Base-by-base conservation (phyloP, 35 echinoderm and acorn worm species). In the Diadema setosum region DNA sequence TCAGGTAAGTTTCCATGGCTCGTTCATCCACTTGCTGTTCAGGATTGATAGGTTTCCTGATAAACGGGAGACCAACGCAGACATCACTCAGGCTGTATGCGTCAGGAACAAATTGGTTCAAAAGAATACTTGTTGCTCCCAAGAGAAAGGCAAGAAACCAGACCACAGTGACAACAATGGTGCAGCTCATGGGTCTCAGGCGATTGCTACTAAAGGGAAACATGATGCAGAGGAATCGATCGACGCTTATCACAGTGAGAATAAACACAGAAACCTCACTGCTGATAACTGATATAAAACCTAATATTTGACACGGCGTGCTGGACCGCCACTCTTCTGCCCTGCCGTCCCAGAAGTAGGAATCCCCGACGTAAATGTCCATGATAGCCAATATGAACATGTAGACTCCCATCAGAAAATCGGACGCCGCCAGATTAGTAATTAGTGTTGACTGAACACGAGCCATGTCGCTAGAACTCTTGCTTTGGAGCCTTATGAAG, bases 41-140 rank as follows among this genome's bases (percentile, higher is more conserved):
- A 16, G 85, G 52, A 32, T 89, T 45, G 24, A 56, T 91, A 23
- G 82, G 65, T 9, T 85, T 65, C 15, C 82, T 48, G 33, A 91
- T 88, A 9, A 96, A 56, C 30, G 94, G 94, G 25, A 96, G 59
- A 17, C 90, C 94, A 5, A 96, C 61, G 44, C 94, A 96, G 16
- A 96, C 94, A 39, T 92, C 90, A 40, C 85, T 89, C 21, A 86
- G 57, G 57, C 90, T 90, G 42, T 96, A 96, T 11, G 87, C 41
- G 1, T 90, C 85, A 27, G 86, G 82, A 23, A 67, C 43, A 0
- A 76, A 18, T 21, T 76, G 23, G 37, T 43, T 76, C 1, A 84
- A 49, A n/a, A 94, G 27, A 5, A 49, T 45, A 3, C 82, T 81
- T 1, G 83, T 18, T 20, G 65, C 29, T 40, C 94, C 69, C 4